Conservation (phyloP, 2,113 vertebrate genomes). For the Arothron firmamentum region DNA sequence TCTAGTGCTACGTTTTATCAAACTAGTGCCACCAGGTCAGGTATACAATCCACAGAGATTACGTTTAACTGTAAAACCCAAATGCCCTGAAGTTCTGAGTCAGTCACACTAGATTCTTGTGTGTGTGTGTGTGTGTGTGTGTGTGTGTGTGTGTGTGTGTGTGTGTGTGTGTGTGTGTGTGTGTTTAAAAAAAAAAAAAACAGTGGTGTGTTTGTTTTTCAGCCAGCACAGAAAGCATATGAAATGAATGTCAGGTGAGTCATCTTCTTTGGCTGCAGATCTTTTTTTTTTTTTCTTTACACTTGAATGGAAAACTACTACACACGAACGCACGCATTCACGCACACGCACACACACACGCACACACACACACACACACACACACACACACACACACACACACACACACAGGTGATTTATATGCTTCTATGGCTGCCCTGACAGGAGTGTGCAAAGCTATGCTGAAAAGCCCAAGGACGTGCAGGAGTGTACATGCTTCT, state of each 20-base stretch:
- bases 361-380: neutral
- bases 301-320: slow-evolving; percentile 57
- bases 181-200: slow-evolving; percentile 48
- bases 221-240: slow-evolving; percentile 49
- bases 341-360: slow-evolving; percentile 13
- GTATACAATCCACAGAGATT: no score
- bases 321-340: no score
- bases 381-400: neutral
- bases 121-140: no score
- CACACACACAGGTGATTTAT: slow-evolving; percentile 33
- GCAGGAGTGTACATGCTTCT: slow-evolving; percentile 20
- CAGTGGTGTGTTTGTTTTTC: slow-evolving; percentile 56
- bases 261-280: slow-evolving; percentile 14
- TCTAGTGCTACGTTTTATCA: no score
- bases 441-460: slow-evolving; percentile 28
- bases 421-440: slow-evolving; percentile 38
- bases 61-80: no score
- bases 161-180: no score
- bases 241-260: slow-evolving; percentile 65
- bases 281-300: slow-evolving; percentile 52
- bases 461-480: slow-evolving; percentile 59
- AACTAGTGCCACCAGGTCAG: no score
- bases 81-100: no score
- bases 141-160: no score
- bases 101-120: no score